A percentile compares a stretch with the other conserved stretches of the same genome.
phyloP scores from a whole-genome alignment of 2,113 vertebrate genomes.

The Nipponia nippon region DNA sequence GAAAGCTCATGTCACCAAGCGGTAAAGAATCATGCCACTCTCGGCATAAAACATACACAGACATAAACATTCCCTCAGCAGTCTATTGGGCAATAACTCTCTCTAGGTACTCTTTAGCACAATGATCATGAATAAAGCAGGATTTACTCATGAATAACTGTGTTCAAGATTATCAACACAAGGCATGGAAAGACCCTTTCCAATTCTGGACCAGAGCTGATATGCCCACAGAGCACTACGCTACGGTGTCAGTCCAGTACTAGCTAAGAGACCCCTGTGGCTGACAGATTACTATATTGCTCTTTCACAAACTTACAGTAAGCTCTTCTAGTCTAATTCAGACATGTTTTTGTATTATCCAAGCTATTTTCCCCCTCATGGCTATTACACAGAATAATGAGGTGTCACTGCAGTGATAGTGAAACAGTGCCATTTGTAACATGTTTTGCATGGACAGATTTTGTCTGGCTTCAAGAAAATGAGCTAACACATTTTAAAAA shows the following conservation, averaged over 20 bases:
- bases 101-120: not conserved
- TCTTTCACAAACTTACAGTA: not conserved
- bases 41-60: not conserved
- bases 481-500: not conserved
- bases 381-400: not conserved
- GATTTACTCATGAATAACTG: not conserved
- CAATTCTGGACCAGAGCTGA: not conserved
- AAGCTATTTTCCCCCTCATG: not conserved
- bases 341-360: not conserved
- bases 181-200: not conserved
- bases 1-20: not conserved
- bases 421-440: not conserved
- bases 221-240: not conserved
- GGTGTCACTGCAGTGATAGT: not conserved
- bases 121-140: not conserved
- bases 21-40: not conserved
- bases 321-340: not conserved
- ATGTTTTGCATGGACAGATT: not conserved
- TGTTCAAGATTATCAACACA: not conserved
- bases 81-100: not conserved
- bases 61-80: not conserved
- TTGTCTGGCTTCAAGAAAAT: not conserved
- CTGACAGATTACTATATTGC: not conserved
- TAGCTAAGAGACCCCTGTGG: not conserved
- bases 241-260: not conserved